phyloP scores from a whole-genome alignment of 2,113 vertebrate species.

The Vulpes lagopus region DNA sequence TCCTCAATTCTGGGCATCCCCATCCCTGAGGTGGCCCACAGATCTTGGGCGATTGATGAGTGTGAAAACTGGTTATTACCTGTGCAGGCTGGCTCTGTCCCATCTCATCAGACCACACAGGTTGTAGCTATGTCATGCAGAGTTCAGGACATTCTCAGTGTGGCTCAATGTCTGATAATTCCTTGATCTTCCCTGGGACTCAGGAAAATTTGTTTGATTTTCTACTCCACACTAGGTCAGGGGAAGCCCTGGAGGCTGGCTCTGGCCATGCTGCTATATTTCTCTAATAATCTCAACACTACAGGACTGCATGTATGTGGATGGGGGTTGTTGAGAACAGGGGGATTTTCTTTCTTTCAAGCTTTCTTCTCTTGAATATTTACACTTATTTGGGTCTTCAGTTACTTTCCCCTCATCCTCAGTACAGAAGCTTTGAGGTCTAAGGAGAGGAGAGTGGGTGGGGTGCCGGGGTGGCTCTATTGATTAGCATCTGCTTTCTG shows the following conservation, averaged over 20 bases:
- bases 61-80: neutral
- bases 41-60: neutral
- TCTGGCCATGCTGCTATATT: neutral
- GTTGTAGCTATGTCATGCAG: neutral
- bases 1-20: neutral
- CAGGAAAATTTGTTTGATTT: neutral
- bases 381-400: neutral
- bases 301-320: accelerated
- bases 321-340: neutral
- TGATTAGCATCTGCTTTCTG: neutral
- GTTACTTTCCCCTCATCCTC: neutral
- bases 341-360: neutral
- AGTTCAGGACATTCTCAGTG: neutral
- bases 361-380: neutral
- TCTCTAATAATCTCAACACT: neutral
- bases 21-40: neutral
- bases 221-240: neutral
- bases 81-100: neutral
- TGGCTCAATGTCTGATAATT: neutral
- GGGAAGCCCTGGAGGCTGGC: neutral
- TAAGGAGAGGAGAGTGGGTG: neutral
- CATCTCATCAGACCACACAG: neutral
- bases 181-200: neutral
- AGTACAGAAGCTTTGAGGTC: neutral
- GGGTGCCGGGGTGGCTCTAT: neutral